Percentiles rank a stretch among this genome's conserved stretches.
Conservation (phyloP, 2,797 vertebrate genomes). For the Pseudomugil tenellus region DNA sequence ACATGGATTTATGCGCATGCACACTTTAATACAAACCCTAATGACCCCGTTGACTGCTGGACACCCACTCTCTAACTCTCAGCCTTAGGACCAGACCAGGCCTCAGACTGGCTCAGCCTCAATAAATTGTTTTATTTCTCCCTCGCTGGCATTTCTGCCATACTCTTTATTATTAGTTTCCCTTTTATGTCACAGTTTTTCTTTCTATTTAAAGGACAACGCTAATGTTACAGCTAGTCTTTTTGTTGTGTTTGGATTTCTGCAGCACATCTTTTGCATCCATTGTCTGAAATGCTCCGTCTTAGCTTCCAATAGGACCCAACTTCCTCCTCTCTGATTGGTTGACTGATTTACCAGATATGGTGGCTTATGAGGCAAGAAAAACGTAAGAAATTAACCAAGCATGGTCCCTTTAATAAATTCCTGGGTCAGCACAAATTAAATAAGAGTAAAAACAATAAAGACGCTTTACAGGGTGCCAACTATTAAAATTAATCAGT, state of each 20-base stretch:
- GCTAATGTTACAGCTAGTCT: background rate
- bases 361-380: background rate
- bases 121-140: slow-evolving; percentile 36
- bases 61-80: slow-evolving; percentile 72
- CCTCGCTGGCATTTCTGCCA: slow-evolving; percentile 32
- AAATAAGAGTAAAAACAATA: slow-evolving; percentile 19
- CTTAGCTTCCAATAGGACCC: background rate
- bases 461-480: slow-evolving; percentile 6
- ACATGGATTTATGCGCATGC: slow-evolving; percentile 32
- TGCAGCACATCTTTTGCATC: background rate
- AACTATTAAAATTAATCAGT: slow-evolving; percentile 27
- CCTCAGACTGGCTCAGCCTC: slow-evolving; percentile 56
- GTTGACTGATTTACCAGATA: background rate
- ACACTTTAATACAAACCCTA: slow-evolving; percentile 34
- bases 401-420: slow-evolving; percentile 13
- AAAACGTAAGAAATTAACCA: background rate
- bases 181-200: slow-evolving; percentile 41
- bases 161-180: slow-evolving; percentile 45
- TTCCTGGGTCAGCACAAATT: background rate
- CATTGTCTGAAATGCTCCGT: background rate
- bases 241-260: background rate
- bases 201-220: slow-evolving; percentile 30
- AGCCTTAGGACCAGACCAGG: slow-evolving; percentile 63
- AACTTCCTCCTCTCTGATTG: background rate
- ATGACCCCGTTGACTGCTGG: slow-evolving; percentile 56